phyloP scores from a whole-genome alignment of 1,140 invertebrate species.

The Hypsibius dujardini region DNA sequence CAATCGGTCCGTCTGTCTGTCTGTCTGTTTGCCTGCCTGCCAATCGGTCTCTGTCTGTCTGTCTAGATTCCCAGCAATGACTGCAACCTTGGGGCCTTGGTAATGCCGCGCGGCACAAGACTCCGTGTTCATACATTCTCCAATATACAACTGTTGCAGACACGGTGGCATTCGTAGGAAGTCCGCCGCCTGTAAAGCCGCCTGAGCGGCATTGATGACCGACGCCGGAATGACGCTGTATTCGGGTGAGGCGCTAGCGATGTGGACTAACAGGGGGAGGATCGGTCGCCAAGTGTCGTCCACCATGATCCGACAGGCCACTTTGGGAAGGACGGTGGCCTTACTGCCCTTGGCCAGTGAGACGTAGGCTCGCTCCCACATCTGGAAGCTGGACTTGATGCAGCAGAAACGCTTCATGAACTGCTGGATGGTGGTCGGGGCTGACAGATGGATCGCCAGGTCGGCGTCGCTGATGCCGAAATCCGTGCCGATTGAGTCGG shows the following conservation, averaged over 20 bases:
- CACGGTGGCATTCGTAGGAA: constrained; percentile 2
- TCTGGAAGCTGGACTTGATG: background rate
- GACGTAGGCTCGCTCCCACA: background rate
- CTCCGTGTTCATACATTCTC: background rate
- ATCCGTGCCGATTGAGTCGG: background rate
- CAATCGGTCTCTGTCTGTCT: too few species aligned
- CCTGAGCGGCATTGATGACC: background rate
- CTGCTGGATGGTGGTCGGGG: background rate
- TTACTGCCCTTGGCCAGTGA: background rate
- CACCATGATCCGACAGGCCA: background rate
- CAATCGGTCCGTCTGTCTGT: too few species aligned
- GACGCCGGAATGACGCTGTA: background rate
- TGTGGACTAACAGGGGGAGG: background rate
- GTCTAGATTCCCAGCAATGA: too few species aligned
- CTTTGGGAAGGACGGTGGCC: background rate
- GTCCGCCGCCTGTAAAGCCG: background rate
- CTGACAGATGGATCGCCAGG: background rate
- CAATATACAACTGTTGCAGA: background rate
- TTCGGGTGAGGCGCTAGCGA: background rate
- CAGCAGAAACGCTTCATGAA: background rate
- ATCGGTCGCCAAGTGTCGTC: background rate
- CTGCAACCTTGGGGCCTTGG: background rate
- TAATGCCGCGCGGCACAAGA: background rate
- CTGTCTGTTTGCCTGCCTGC: too few species aligned
- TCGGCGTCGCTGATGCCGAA: constrained; percentile 15